Evolutionary conservation across 2,888 invertebrate species (phyloP).

Genomic region (Hoplodrina ambigua): DNA sequence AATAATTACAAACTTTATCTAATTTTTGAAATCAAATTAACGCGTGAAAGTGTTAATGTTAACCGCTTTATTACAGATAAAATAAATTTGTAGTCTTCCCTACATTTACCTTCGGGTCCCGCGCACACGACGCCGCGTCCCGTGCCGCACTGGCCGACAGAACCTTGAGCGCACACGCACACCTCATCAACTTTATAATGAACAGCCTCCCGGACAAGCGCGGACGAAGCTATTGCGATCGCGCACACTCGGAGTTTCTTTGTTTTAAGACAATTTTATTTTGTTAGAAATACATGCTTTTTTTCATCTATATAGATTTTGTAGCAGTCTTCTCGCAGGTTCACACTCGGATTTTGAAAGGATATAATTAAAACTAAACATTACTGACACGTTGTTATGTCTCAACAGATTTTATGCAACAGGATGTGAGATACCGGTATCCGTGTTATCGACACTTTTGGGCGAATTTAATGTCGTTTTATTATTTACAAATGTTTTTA

Average conservation of each 20-base stretch:
- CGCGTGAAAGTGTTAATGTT: too few relatives aligned
- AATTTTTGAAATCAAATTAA: too few relatives aligned
- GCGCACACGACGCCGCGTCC: conserved; percentile 20
- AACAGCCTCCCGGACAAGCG: conserved; percentile 1
- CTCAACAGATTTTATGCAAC: too few relatives aligned
- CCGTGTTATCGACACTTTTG: too few relatives aligned
- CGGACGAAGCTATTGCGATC: background rate
- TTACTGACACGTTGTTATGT: too few relatives aligned
- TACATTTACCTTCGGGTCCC: conserved; percentile 10
- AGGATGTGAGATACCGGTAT: too few relatives aligned
- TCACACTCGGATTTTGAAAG: background rate
- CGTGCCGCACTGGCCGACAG: conserved; percentile 39
- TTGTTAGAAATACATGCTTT: background rate
- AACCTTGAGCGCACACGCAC: background rate
- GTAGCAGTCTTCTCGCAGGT: background rate
- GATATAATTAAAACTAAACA: too few relatives aligned
- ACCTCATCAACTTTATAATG: conserved; percentile 58
- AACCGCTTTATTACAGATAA: background rate
- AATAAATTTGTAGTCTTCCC: background rate
- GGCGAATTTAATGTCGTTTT: too few relatives aligned
- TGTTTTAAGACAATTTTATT: background rate
- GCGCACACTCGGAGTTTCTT: background rate
- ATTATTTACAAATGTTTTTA: too few relatives aligned
- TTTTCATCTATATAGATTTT: too few relatives aligned
- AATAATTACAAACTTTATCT: too few relatives aligned